Evolutionary conservation across 2,797 vertebrate genomes (phyloP).

Genomic region (Rhinatrema bivittatum): DNA sequence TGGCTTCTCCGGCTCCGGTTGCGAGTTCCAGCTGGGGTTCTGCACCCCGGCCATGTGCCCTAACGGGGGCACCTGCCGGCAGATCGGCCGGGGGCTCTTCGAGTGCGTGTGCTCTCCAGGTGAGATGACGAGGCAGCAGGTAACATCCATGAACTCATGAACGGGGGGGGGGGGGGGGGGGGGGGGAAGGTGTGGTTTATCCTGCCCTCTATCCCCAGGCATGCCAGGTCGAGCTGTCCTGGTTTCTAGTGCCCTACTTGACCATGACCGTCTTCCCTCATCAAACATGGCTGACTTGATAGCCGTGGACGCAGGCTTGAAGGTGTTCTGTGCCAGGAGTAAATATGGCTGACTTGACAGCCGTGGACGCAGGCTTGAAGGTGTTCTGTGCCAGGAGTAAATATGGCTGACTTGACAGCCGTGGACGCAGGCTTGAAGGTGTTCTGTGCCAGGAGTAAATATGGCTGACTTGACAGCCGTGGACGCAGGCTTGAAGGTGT

Average conservation of each 20-base stretch:
- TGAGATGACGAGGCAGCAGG: neutral
- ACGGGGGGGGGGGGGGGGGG: fast-evolving
- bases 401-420: too few relatives aligned
- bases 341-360: too few relatives aligned
- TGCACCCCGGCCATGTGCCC: constrained; percentile 23
- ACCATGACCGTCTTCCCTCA: neutral
- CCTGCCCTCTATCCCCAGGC: too few relatives aligned
- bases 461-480: neutral
- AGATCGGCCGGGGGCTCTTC: constrained; percentile 10
- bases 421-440: too few relatives aligned
- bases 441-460: too few relatives aligned
- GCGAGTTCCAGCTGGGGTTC: constrained; percentile 23
- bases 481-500: too few relatives aligned
- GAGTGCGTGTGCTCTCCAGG: constrained; percentile 44
- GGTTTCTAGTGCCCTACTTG: neutral
- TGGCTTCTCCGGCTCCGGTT: constrained; percentile 16
- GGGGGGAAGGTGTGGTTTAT: too few relatives aligned
- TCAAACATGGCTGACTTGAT: neutral
- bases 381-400: too few relatives aligned
- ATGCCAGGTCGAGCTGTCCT: neutral
- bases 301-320: too few relatives aligned
- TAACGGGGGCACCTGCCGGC: constrained; percentile 36
- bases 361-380: too few relatives aligned
- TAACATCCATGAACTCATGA: neutral
- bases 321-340: too few relatives aligned